A percentile compares a stretch with the other conserved stretches of the same genome.
Conservation (phyloP, 2,888 invertebrate genomes). For the Yponomeuta evonymella region DNA sequence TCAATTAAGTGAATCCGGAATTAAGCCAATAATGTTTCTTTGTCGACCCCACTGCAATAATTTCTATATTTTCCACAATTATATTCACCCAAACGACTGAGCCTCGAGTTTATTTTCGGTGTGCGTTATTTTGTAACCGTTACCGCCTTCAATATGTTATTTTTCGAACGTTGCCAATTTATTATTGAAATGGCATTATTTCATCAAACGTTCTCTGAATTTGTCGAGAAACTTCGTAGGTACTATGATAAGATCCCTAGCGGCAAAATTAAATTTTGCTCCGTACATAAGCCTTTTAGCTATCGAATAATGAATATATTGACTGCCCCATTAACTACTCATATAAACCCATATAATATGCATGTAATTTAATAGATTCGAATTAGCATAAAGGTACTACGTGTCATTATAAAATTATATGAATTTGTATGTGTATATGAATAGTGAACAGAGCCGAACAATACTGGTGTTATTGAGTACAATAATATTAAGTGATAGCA, state of each 20-base stretch:
- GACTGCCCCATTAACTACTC: conserved; percentile 42
- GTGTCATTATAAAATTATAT: no score
- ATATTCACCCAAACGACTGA: no score
- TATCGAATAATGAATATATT: conserved; percentile 32
- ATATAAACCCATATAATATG: not conserved
- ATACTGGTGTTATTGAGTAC: conserved; percentile 12
- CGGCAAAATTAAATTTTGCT: conserved; percentile 35
- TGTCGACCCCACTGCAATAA: no score
- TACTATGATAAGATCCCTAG: conserved; percentile 29
- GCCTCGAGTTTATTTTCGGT: not conserved
- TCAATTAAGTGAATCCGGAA: no score
- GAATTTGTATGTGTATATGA: not conserved
- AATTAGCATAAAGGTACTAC: no score
- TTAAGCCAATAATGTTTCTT: no score
- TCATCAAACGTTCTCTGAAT: conserved; percentile 39
- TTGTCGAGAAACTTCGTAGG: conserved; percentile 27
- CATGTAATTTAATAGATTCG: no score
- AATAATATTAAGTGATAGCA: conserved; percentile 12
- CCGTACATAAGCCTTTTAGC: conserved; percentile 38
- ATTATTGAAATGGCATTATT: conserved; percentile 48
- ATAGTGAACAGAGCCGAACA: conserved; percentile 10
- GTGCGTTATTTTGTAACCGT: conserved; percentile 2
- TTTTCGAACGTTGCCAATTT: not conserved
- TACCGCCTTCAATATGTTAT: not conserved
- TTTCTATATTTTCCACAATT: no score